A percentile compares a stretch with the other conserved stretches of the same genome.
Evolutionary conservation across 2,888 invertebrate genomes (phyloP).

Genomic region (Aphodius granarius): DNA sequence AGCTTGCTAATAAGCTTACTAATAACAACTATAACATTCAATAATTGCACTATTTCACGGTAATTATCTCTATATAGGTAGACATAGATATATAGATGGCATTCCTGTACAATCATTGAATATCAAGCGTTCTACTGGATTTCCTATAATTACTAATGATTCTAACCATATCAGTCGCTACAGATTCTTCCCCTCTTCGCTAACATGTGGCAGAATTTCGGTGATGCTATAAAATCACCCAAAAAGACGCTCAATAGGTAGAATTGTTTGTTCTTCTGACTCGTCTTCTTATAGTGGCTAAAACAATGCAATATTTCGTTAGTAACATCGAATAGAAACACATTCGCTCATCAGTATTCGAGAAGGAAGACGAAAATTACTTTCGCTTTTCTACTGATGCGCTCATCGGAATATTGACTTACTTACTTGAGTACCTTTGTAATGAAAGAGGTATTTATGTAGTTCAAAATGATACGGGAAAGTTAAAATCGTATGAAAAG

Average conservation of each 20-base stretch:
- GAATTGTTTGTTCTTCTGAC: conserved; percentile 76
- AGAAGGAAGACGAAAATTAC: too few relatives aligned
- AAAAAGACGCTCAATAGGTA: conserved; percentile 84
- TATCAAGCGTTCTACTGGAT: background rate
- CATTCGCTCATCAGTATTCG: too few relatives aligned
- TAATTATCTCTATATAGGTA: background rate
- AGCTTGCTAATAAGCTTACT: background rate
- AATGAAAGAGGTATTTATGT: background rate
- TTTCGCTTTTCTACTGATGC: too few relatives aligned
- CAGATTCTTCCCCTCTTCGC: conserved; percentile 65
- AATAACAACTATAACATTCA: background rate
- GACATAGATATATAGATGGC: background rate
- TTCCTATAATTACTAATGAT: conserved; percentile 7
- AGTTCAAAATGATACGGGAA: background rate
- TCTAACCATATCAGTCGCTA: conserved; percentile 31
- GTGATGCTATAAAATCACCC: conserved; percentile 82
- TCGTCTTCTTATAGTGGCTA: conserved; percentile 79
- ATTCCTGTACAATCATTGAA: background rate
- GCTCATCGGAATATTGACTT: too few relatives aligned
- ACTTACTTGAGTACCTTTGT: too few relatives aligned
- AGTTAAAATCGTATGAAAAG: background rate
- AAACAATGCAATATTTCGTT: conserved; percentile 41
- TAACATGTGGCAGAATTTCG: conserved; percentile 77
- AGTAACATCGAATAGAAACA: too few relatives aligned
- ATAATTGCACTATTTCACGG: background rate